Evolutionary conservation across 2,113 vertebrate species (phyloP), one percentile per base, ranked within the genome.

Genomic region (Collichthys lucidus): DNA sequence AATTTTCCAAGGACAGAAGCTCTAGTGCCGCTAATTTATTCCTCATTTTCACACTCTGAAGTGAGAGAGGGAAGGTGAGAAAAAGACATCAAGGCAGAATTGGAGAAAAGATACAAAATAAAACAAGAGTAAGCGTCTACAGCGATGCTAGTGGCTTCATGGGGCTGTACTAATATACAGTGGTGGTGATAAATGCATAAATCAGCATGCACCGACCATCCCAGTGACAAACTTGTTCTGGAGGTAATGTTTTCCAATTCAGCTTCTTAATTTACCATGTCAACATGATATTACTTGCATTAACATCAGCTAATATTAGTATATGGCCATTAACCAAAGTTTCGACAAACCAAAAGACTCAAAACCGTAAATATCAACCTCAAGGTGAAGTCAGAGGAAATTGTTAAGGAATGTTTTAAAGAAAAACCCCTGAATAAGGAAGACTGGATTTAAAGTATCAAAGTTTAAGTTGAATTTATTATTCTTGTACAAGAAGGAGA

Each of bases 1-100:
- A 44, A 46, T 24, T 50, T 70, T 80, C 42, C 55, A 62, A 62
- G 26, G 24, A 17, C 52, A 55, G 62, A 56, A 31, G 59, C 29
- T 65, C 6, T 15, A 42, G 12, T 20, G 22, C 35, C 46, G 76
- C 11, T 72, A 56, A 69, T 68, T 57, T 52, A 78, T 80, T 75
- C 65, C 66, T 64, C 16, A 24, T 44, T 78, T 81, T 83, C 44
- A 61, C 67, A 47, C 73, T 74, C n/a, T n/a, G n/a, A n/a, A n/a
- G n/a, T 59, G 11, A 29, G 4, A 29, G 4, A 50, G 20, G 22
- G 44, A 57, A 22, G n/a, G n/a, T 31, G 73, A 56, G 52, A 72
- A 53, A 31, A 59, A 60, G 20, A 68, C 8, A 62, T 46, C 63
- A 22, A 49, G 62, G 77, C 53, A 50, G 52, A 77, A 57, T 4